Percentiles rank a stretch among this genome's conserved stretches.
phyloP scores from a whole-genome alignment of 1,140 invertebrate genomes.

The Trichomalopsis sarcophagae region DNA sequence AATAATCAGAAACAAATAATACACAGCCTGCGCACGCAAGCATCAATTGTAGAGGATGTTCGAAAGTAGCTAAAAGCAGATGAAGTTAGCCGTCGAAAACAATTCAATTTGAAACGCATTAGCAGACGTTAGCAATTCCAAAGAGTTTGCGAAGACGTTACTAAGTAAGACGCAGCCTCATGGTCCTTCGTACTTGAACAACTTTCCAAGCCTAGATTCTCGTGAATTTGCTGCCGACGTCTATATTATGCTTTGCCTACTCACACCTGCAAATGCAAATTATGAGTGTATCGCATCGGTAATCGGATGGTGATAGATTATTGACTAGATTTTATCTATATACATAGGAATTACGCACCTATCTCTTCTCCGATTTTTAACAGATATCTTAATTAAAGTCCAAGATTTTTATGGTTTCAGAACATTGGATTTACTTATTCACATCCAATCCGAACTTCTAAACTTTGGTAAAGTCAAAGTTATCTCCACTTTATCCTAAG shows the following conservation, averaged over 20 bases:
- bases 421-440: too few relatives aligned
- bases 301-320: background rate
- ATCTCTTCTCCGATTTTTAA: too few relatives aligned
- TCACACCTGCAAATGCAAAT: background rate
- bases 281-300: background rate
- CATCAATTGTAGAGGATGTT: background rate
- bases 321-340: too few relatives aligned
- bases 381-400: too few relatives aligned
- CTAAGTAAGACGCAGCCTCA: constrained; percentile 39
- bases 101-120: constrained; percentile 56
- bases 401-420: too few relatives aligned
- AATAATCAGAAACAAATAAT: too few relatives aligned
- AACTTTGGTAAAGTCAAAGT: too few relatives aligned
- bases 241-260: background rate
- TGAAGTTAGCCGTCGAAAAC: constrained; percentile 52
- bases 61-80: background rate
- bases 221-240: background rate
- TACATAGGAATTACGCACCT: too few relatives aligned
- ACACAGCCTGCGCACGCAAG: too few relatives aligned
- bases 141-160: constrained; percentile 49
- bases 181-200: constrained; percentile 51
- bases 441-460: too few relatives aligned
- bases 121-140: constrained; percentile 54
- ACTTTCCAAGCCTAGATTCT: constrained; percentile 21
- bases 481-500: too few relatives aligned